Evolutionary conservation across 1,140 invertebrate species (phyloP).

Genomic region (Eueides isabella): DNA sequence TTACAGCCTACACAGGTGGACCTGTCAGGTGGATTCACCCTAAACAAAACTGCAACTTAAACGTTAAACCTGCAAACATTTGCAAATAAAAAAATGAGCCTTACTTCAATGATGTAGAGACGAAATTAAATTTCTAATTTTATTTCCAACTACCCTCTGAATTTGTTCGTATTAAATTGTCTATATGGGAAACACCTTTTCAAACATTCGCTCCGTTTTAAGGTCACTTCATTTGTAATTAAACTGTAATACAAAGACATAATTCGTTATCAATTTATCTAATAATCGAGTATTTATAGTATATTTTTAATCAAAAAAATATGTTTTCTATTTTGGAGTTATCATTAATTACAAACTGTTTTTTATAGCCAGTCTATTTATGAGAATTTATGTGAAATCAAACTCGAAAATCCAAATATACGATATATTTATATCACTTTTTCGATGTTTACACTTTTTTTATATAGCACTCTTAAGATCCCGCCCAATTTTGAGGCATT

Average conservation of each 20-base stretch:
- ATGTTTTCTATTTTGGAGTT: too few species aligned
- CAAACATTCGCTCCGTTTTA: slow-evolving; percentile 57
- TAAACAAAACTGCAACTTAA: slow-evolving; percentile 39
- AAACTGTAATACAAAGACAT: slow-evolving; percentile 35
- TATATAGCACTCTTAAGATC: too few species aligned
- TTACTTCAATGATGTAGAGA: slow-evolving; percentile 25
- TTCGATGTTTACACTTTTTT: too few species aligned
- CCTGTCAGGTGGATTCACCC: slow-evolving; percentile 63
- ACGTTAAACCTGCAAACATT: background rate
- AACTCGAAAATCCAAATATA: too few species aligned
- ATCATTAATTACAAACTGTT: too few species aligned
- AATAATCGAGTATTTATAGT: background rate
- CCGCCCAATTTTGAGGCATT: too few species aligned
- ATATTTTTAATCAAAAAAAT: too few species aligned
- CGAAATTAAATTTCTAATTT: slow-evolving; percentile 18
- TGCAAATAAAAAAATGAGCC: slow-evolving; percentile 18
- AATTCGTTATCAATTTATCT: background rate
- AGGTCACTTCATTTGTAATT: slow-evolving; percentile 59
- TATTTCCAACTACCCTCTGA: slow-evolving; percentile 7
- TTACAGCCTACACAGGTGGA: slow-evolving; percentile 72
- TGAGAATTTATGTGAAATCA: too few species aligned
- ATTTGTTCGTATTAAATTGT: slow-evolving; percentile 48
- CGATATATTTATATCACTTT: too few species aligned
- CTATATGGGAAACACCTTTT: slow-evolving; percentile 57
- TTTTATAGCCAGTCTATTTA: too few species aligned